These are phyloP conservation scores for Steinernema scapterisci DNA, from an alignment of 2,888 invertebrate species.

Conservation along the genomic window DNA sequence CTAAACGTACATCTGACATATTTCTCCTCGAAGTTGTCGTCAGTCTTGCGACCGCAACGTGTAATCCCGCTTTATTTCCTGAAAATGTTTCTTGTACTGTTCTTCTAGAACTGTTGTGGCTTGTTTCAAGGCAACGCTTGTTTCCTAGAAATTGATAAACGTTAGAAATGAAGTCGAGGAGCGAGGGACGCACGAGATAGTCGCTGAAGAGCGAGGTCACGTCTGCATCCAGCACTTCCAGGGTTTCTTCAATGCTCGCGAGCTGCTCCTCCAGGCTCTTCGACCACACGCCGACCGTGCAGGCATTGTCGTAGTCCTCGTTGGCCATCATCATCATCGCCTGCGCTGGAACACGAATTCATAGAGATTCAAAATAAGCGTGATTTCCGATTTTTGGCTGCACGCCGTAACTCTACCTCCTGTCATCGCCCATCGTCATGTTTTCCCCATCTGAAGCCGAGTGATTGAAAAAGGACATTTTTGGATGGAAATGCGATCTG, in stretches of 20 bases:
- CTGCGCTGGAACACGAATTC: background rate
- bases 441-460: background rate
- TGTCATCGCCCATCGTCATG: no score
- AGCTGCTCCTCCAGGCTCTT: constrained; percentile 15
- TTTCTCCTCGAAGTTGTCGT: background rate
- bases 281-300: constrained; percentile 4
- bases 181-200: constrained; percentile 9
- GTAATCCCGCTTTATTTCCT: constrained; percentile 31
- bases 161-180: no score
- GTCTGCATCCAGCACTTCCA: background rate
- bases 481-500: background rate
- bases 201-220: background rate
- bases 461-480: background rate
- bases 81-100: constrained; percentile 11
- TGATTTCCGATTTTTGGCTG: no score
- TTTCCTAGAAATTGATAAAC: background rate
- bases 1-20: constrained; percentile 15
- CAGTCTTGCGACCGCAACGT: constrained; percentile 21
- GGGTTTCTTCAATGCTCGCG: background rate
- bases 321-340: background rate
- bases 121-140: constrained; percentile 26
- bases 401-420: no score
- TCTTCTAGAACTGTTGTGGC: constrained; percentile 17
- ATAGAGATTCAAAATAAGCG: no score
- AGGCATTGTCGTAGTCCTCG: constrained; percentile 10